phyloP scores from a whole-genome alignment of 2,113 vertebrate genomes.

The Galbula dea region DNA sequence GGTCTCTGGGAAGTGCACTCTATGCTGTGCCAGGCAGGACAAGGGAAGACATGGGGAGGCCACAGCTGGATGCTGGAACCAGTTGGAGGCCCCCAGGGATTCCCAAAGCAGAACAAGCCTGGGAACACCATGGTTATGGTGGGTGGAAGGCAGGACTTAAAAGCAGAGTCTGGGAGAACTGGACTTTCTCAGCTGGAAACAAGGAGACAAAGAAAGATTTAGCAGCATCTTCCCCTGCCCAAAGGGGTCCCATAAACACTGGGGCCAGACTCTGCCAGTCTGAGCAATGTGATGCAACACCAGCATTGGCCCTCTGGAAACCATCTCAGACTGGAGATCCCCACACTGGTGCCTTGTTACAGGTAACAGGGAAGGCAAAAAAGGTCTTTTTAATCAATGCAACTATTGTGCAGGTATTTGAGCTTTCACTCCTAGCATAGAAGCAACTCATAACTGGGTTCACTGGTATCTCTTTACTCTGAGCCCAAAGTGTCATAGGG shows the following conservation, averaged over 20 bases:
- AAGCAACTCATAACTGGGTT: neutral
- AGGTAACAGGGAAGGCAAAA: accelerated
- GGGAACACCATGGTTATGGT: accelerated
- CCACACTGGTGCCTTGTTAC: neutral
- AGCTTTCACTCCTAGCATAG: neutral
- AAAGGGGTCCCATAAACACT: neutral
- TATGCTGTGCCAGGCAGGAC: no score
- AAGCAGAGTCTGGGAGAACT: neutral
- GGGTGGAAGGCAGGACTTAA: no score
- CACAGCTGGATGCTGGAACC: neutral
- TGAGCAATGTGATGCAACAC: neutral
- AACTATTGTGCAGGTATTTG: neutral
- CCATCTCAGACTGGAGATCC: accelerated
- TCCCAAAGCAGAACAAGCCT: neutral
- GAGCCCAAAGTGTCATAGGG: neutral
- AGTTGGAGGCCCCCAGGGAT: neutral
- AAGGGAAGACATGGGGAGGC: no score
- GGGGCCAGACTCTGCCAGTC: neutral
- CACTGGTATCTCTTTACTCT: no score
- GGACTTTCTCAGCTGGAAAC: neutral
- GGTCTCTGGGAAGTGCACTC: no score
- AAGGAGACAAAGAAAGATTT: neutral
- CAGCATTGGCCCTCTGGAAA: neutral
- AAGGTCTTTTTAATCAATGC: neutral
- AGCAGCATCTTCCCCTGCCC: neutral